Evolutionary conservation across 2,113 vertebrate genomes (phyloP), one percentile per base, ranked within the genome.

Genomic region (Podilymbus podiceps): DNA sequence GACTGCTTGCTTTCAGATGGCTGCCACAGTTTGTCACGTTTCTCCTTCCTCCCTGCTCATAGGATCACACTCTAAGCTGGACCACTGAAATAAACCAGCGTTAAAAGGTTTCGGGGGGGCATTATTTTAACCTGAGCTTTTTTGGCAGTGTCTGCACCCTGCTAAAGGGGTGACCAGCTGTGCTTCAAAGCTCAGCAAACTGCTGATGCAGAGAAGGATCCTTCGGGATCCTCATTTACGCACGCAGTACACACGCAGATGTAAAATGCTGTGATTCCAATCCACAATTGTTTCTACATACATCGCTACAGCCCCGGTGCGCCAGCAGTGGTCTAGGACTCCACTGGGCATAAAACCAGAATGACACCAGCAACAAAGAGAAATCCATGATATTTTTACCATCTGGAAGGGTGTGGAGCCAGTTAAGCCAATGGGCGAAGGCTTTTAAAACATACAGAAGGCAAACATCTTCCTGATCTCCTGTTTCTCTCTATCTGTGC

Each of bases 271-370:
- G 52, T 1, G 4, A 16, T n/a, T 42, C 38, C 67, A 25, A 81
- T 25, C 52, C n/a, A 30, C 42, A 47, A 38, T n/a, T 83, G 46
- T 62, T 83, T 63, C 38, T 78, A 52, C 13, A 21, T 78, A 47
- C 12, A 21, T 58, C 2, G 1, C 25, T 69, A 13, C 4, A 66
- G 67, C 33, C 60, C 38, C 0, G 0, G n/a, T 44, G 47, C 52
- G 49, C 40, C 35, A 30, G 49, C 35, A 60, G 30, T 31, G 24
- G 12, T 18, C 69, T 40, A 49, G 27, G 27, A 40, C 40, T 16
- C 44, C 38, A 38, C 6, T 63, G 35, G 42, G 38, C 30, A 85
- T 91, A 52, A 71, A 59, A 71, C 0, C 22, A 67, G 19, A 46
- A 46, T 52, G 11, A 63, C 44, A 77, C 9, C 47, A 85, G 46